A percentile compares a stretch with the other conserved stretches of the same genome.
Conservation (phyloP, 2,797 vertebrate species). For the Masticophis lateralis region DNA sequence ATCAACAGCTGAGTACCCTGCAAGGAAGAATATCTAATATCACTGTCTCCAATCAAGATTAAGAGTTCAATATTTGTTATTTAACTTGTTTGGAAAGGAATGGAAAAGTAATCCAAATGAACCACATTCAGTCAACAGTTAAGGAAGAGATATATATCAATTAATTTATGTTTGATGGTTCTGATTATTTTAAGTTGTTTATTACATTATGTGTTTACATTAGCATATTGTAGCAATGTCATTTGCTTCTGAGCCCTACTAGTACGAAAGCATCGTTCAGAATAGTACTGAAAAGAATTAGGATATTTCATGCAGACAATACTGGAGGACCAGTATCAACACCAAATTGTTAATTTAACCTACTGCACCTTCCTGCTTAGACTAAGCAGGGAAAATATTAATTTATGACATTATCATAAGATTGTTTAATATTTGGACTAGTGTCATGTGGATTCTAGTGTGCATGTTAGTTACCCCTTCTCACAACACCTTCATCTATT, state of each 20-base stretch:
- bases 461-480: not conserved
- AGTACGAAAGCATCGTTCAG: not conserved
- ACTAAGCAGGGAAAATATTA: not conserved
- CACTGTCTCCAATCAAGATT: not conserved
- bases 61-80: not conserved
- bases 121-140: not conserved
- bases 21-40: not conserved
- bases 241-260: not conserved
- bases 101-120: not conserved
- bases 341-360: not conserved
- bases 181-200: not conserved
- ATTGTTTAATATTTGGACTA: not conserved
- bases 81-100: not conserved
- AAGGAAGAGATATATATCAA: not conserved
- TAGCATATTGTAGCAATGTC: not conserved
- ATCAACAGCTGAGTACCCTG: not conserved
- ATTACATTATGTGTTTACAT: not conserved
- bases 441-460: not conserved
- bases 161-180: not conserved
- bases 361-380: not conserved
- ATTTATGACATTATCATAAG: not conserved
- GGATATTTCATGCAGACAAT: not conserved
- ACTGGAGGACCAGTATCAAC: not conserved
- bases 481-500: not conserved
- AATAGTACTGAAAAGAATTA: not conserved